A percentile compares a stretch with the other conserved stretches of the same genome.
phyloP scores from a whole-genome alignment of 2,888 invertebrate species.

The Congeria kusceri region DNA sequence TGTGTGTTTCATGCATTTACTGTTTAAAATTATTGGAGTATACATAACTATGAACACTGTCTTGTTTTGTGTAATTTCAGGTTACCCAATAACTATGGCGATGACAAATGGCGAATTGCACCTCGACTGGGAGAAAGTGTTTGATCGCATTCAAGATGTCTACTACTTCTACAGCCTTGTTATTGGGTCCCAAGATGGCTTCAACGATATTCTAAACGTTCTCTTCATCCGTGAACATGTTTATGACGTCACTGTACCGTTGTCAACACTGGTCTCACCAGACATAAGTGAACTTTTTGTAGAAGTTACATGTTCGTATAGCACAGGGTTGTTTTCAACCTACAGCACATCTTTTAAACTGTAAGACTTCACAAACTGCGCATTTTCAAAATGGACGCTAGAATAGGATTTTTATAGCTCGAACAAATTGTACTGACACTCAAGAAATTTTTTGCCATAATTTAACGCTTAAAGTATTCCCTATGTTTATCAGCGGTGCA shows the following conservation, averaged over 20 bases:
- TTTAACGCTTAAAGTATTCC: no score
- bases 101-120: background rate
- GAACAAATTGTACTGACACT: no score
- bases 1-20: no score
- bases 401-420: no score
- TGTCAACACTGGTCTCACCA: constrained; percentile 2
- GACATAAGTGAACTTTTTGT: constrained; percentile 24
- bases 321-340: constrained; percentile 8
- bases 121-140: constrained; percentile 31
- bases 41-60: no score
- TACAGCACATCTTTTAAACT: constrained; percentile 19
- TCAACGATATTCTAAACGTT: constrained; percentile 19
- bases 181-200: constrained; percentile 21
- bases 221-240: no score
- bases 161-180: constrained; percentile 6
- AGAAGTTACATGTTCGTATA: constrained; percentile 25
- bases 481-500: no score
- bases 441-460: no score
- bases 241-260: constrained; percentile 8
- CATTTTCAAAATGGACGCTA: no score
- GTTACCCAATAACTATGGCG: background rate
- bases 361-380: background rate
- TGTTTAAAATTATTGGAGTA: no score
- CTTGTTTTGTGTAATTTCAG: background rate
- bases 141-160: background rate